Conservation (phyloP, 1,140 invertebrate genomes). For the Drosophila obscura region DNA sequence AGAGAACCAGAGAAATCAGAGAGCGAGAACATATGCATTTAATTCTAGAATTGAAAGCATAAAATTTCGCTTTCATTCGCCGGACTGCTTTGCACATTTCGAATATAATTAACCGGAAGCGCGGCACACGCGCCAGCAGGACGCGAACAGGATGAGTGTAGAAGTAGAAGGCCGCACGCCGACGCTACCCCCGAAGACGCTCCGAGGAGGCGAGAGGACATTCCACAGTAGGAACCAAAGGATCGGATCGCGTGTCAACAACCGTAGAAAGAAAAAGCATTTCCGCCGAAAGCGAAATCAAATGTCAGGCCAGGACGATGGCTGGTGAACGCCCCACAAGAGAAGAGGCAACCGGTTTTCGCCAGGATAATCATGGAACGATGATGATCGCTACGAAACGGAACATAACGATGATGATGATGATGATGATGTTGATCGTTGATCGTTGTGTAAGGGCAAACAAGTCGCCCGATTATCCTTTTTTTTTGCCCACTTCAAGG, state of each 20-base stretch:
- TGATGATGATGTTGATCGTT: constrained; percentile 16
- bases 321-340: constrained; percentile 42
- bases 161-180: constrained; percentile 31
- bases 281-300: constrained; percentile 81
- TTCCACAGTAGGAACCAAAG: constrained; percentile 9
- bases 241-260: constrained; percentile 78
- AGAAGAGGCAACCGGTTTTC: constrained; percentile 62
- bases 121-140: constrained; percentile 74
- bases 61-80: constrained; percentile 72
- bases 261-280: constrained; percentile 78
- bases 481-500: constrained; percentile 71
- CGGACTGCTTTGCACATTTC: constrained; percentile 60
- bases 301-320: constrained; percentile 62
- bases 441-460: constrained; percentile 42
- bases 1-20: no score
- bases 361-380: constrained; percentile 26
- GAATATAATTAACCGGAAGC: constrained; percentile 79
- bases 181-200: constrained; percentile 18
- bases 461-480: constrained; percentile 71
- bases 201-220: no score
- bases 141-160: constrained; percentile 45
- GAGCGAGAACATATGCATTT: constrained; percentile 64
- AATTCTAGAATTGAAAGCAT: constrained; percentile 61
- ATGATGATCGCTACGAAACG: constrained; percentile 16
- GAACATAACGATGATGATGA: neutral